Conservation (phyloP, 92 coral and sea anemone species). For the Isaurus tuberculatus region DNA sequence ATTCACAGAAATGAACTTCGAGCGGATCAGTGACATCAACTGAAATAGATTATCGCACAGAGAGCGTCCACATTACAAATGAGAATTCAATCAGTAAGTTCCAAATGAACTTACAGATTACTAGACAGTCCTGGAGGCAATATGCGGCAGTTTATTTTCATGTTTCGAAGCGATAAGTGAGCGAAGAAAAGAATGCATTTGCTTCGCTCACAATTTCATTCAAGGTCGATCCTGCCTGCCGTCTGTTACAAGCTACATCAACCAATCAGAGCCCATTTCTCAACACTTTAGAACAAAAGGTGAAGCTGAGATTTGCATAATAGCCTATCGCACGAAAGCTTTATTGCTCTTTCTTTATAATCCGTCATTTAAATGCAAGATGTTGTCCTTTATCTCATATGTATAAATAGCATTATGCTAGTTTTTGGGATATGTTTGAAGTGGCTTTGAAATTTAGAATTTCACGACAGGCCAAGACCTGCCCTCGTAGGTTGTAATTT, state of each 20-base stretch:
- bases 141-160: neutral
- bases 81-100: conserved; percentile 30
- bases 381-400: no score
- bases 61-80: conserved; percentile 9
- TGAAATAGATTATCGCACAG: neutral
- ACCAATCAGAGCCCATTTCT: neutral
- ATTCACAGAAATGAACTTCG: neutral
- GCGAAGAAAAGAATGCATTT: neutral
- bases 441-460: no score
- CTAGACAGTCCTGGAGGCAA: neutral
- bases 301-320: neutral
- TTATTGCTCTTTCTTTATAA: no score
- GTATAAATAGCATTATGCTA: no score
- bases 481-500: no score
- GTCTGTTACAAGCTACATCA: neutral
- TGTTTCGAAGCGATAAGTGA: conserved; percentile 4
- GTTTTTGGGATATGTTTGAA: no score
- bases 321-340: no score
- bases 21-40: neutral
- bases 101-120: conserved; percentile 7
- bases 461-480: no score
- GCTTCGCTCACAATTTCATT: neutral
- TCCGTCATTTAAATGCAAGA: no score
- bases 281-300: neutral
- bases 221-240: neutral